phyloP scores from a whole-genome alignment of 2,113 vertebrate species.

The Xiphorhynchus elegans region DNA sequence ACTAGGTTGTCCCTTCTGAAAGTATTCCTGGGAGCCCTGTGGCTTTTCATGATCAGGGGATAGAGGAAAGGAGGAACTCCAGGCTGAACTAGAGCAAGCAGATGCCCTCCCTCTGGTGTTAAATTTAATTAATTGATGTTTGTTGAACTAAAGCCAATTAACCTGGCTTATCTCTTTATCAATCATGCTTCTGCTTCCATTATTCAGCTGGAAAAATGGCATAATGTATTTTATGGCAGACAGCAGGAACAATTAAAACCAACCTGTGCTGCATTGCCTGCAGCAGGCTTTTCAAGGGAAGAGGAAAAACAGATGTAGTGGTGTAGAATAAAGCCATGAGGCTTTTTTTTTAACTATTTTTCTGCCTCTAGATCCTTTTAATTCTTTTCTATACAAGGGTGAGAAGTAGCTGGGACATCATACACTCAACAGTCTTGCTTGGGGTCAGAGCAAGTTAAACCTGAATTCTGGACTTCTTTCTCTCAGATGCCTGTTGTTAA shows the following conservation, averaged over 20 bases:
- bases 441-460: neutral
- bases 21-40: neutral
- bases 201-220: constrained; percentile 35
- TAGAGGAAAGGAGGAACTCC: neutral
- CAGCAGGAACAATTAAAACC: constrained; percentile 39
- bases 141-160: constrained; percentile 67
- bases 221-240: constrained; percentile 33
- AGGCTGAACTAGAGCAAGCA: constrained; percentile 16
- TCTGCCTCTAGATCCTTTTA: neutral
- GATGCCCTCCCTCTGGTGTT: constrained; percentile 50
- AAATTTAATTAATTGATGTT: constrained; percentile 67
- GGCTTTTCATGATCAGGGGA: neutral
- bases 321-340: neutral
- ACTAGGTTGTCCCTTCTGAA: neutral
- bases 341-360: neutral
- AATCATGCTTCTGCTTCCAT: constrained; percentile 41
- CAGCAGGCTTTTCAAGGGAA: neutral
- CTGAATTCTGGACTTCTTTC: neutral
- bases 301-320: neutral
- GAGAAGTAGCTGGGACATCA: neutral
- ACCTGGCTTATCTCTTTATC: constrained; percentile 62
- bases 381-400: neutral
- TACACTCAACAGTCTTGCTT: neutral
- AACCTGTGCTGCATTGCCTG: constrained; percentile 11
- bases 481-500: neutral